Evolutionary conservation across 2,888 invertebrate genomes (phyloP).

Genomic region (Polydrusus pterygomalis): DNA sequence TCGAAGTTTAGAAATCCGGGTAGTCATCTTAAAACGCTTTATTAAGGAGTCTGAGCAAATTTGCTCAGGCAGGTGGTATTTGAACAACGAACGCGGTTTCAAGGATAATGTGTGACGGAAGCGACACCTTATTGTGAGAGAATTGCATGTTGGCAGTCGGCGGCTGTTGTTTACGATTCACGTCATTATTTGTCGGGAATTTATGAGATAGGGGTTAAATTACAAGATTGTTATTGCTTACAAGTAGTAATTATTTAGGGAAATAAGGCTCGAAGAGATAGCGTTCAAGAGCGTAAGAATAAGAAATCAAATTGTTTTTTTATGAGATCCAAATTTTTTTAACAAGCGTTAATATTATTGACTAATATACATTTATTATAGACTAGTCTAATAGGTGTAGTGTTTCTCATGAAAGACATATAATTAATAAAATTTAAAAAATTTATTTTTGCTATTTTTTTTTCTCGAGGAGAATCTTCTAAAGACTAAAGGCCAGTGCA

Average conservation of each 20-base stretch:
- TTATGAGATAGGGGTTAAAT: conserved; percentile 6
- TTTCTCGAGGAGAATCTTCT: too few species aligned
- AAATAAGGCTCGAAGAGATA: neutral
- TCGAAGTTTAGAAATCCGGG: conserved; percentile 22
- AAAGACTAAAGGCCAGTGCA: too few species aligned
- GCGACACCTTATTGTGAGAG: conserved; percentile 35
- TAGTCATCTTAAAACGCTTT: conserved; percentile 40
- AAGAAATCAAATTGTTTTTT: too few species aligned
- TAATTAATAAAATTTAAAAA: too few species aligned
- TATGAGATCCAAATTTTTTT: too few species aligned
- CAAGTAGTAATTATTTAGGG: neutral
- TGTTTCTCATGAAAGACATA: too few species aligned
- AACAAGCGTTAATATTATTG: too few species aligned
- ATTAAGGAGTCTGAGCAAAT: conserved; percentile 45
- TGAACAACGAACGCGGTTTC: conserved; percentile 39
- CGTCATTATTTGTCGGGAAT: conserved; percentile 11
- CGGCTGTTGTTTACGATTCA: conserved; percentile 34
- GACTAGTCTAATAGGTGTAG: too few species aligned
- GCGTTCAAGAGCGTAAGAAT: too few species aligned
- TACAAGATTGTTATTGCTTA: neutral
- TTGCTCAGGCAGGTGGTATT: conserved; percentile 46
- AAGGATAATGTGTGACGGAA: conserved; percentile 37
- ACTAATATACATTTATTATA: too few species aligned
- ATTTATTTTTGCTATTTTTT: too few species aligned
- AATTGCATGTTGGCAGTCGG: conserved; percentile 22